A percentile compares a stretch with the other conserved stretches of the same genome.
These are phyloP conservation scores for Artibeus lituratus DNA, from an alignment of 2,797 vertebrate genomes.

Conservation along the genomic window DNA sequence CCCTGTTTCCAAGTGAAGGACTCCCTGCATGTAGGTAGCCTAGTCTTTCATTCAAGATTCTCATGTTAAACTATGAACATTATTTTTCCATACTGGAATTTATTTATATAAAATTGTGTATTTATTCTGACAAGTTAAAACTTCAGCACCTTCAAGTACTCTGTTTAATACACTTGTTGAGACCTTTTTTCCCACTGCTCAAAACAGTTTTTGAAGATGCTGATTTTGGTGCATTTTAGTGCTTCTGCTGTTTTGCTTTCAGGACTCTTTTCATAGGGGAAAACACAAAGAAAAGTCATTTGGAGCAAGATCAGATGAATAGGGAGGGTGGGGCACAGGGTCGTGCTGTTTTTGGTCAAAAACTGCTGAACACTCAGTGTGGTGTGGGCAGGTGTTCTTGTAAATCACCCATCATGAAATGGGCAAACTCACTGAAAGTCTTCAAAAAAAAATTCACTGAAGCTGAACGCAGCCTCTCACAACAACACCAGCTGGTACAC, in stretches of 20 bases:
- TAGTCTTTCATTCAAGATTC: not conserved
- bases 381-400: not conserved
- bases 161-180: not conserved
- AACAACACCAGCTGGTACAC: not conserved
- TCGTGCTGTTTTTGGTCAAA: not conserved
- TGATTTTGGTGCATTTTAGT: not conserved
- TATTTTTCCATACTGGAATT: not conserved
- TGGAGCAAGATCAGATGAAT: not conserved
- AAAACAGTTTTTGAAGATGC: not conserved
- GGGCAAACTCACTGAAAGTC: not conserved
- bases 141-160: not conserved
- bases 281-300: not conserved
- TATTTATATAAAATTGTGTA: not conserved
- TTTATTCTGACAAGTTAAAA: not conserved
- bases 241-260: not conserved
- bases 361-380: not conserved
- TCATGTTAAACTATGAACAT: not conserved
- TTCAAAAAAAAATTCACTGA: not conserved
- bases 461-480: not conserved
- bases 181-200: not conserved
- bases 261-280: not conserved
- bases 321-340: not conserved
- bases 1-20: not conserved
- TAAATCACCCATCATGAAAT: not conserved
- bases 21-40: not conserved